phyloP scores from a whole-genome alignment of 2,797 vertebrate genomes.

The Halcyon smyrnensis region DNA sequence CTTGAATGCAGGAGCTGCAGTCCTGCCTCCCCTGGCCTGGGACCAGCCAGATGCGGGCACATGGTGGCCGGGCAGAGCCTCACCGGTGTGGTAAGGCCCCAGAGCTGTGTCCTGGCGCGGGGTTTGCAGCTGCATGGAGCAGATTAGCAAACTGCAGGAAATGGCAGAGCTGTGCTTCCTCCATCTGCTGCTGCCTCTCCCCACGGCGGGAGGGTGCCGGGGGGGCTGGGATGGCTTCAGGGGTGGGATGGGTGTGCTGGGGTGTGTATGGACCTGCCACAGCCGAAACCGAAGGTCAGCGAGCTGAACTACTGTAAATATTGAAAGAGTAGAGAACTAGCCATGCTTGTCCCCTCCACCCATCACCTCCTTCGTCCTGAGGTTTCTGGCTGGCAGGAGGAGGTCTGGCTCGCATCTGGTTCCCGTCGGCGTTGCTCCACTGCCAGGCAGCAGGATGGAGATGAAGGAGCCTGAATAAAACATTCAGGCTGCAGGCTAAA shows the following conservation, averaged over 20 bases:
- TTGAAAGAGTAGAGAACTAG: neutral
- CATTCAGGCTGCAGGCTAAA: neutral
- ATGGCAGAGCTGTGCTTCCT: neutral
- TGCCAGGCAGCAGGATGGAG: neutral
- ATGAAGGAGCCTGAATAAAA: neutral
- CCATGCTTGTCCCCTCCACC: fast-evolving
- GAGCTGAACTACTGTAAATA: neutral
- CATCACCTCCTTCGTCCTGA: neutral
- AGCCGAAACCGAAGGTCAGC: neutral
- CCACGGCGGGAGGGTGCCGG: neutral
- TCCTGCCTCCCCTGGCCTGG: neutral
- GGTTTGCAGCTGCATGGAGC: neutral
- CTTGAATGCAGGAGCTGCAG: neutral
- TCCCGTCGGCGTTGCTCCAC: fast-evolving
- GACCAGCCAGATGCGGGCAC: neutral
- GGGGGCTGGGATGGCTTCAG: neutral
- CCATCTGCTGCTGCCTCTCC: neutral
- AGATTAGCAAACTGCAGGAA: neutral
- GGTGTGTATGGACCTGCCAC: fast-evolving
- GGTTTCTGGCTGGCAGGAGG: neutral
- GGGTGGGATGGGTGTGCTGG: neutral
- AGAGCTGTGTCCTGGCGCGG: neutral
- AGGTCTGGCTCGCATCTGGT: neutral
- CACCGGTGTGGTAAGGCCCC: fast-evolving
- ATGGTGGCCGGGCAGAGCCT: neutral